These are phyloP conservation scores for Meloidogyne exigua DNA, from an alignment of 1,140 invertebrate species.

Conservation along the genomic window DNA sequence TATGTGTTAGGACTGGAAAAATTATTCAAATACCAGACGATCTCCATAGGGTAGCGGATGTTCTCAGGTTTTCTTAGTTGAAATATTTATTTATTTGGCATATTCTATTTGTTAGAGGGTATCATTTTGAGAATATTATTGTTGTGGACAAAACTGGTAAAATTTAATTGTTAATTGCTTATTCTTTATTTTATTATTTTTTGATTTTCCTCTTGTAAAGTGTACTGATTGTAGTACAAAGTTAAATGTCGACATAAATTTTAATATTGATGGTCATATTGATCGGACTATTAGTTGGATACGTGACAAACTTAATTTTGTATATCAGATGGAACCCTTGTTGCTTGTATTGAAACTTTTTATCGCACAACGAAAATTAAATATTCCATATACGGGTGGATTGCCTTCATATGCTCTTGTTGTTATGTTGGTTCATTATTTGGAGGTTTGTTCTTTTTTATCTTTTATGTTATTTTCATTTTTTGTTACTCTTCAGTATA, in stretches of 20 bases:
- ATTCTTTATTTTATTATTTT: neutral
- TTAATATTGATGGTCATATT: constrained; percentile 26
- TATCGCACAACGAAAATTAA: constrained; percentile 83
- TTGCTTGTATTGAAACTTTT: constrained; percentile 47
- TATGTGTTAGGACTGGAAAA: constrained; percentile 7
- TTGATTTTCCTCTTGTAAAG: constrained; percentile 41
- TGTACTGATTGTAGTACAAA: constrained; percentile 31
- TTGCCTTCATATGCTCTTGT: constrained; percentile 97
- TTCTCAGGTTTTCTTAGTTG: neutral
- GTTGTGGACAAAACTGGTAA: constrained; percentile 30
- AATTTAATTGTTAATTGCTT: neutral
- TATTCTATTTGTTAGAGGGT: constrained; percentile 25
- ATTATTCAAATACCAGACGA: constrained; percentile 22
- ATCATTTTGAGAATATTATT: constrained; percentile 26
- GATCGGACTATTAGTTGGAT: constrained; percentile 33
- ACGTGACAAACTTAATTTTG: constrained; percentile 16
- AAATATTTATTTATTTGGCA: neutral
- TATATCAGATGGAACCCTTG: constrained; percentile 17
- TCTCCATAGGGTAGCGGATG: constrained; percentile 18
- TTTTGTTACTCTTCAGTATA: too few species aligned
- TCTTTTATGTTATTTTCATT: neutral
- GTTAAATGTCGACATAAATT: constrained; percentile 44
- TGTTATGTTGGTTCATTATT: constrained; percentile 94
- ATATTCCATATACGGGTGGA: constrained; percentile 97
- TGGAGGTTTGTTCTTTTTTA: constrained; percentile 72